Evolutionary conservation across 2,888 invertebrate species (phyloP).

Genomic region (Amphipoea lucens): DNA sequence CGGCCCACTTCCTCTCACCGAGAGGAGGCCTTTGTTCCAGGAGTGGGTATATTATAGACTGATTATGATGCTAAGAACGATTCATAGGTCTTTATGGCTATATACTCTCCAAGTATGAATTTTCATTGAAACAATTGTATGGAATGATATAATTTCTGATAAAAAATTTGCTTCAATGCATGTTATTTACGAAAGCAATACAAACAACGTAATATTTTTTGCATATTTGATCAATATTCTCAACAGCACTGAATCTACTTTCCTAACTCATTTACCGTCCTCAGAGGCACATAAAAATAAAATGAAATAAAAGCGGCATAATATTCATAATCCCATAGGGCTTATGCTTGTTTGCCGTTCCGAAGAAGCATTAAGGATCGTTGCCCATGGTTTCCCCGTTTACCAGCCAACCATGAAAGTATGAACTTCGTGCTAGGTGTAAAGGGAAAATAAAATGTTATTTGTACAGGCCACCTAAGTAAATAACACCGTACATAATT

Average conservation of each 20-base stretch:
- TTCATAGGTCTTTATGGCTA: no score
- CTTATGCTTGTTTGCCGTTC: conserved; percentile 11
- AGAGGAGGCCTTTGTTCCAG: no score
- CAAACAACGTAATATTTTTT: not conserved
- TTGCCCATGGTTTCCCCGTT: conserved; percentile 1
- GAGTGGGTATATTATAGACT: not conserved
- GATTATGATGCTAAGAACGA: not conserved
- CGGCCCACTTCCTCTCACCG: no score
- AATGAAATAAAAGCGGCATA: not conserved
- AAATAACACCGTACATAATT: conserved; percentile 5
- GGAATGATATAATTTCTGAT: not conserved
- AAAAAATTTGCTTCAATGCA: not conserved
- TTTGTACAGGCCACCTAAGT: conserved; percentile 6
- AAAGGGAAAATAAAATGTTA: not conserved
- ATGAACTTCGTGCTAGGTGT: conserved; percentile 7
- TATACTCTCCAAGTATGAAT: not conserved
- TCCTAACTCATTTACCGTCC: not conserved
- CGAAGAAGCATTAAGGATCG: conserved; percentile 26
- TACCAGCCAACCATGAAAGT: conserved; percentile 10
- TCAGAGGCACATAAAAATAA: conserved; percentile 19
- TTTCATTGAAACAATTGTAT: not conserved
- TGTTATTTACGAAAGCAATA: not conserved
- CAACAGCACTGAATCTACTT: not conserved
- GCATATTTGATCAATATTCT: not conserved
- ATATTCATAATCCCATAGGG: conserved; percentile 22